phyloP scores from a whole-genome alignment of 2,113 vertebrate species.

The Mesembrinibis cayennensis region DNA sequence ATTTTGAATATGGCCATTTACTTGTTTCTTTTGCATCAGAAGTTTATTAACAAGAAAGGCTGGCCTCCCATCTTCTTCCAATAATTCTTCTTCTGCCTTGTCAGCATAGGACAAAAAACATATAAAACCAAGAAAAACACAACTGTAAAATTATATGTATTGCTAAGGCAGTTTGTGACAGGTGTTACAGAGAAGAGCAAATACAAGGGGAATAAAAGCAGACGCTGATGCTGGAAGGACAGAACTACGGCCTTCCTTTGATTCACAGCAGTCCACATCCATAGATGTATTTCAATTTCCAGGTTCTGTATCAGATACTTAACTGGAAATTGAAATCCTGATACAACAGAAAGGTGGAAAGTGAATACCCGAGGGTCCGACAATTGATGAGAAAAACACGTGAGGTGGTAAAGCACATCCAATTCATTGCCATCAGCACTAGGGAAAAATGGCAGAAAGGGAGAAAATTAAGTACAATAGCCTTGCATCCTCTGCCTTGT shows the following conservation, averaged over 20 bases:
- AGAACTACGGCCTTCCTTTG: background rate
- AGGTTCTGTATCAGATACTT: background rate
- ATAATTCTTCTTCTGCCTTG: background rate
- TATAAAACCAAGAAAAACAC: background rate
- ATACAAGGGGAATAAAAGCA: background rate
- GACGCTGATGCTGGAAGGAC: background rate
- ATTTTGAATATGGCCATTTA: background rate
- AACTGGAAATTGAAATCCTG: slow-evolving; percentile 40
- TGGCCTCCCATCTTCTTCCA: background rate
- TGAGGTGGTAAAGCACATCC: background rate
- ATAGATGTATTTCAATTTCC: background rate
- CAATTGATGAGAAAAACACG: background rate
- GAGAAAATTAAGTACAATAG: background rate
- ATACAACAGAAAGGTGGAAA: background rate
- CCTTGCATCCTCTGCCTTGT: background rate
- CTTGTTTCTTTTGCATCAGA: background rate
- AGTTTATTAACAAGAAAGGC: background rate
- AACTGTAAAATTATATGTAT: background rate
- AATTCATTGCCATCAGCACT: background rate
- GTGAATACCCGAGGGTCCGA: background rate
- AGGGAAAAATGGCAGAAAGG: background rate
- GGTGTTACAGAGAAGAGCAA: background rate
- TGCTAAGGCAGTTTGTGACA: background rate
- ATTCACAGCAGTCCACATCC: background rate
- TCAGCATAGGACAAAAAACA: background rate